A percentile compares a stretch with the other conserved stretches of the same genome.
Evolutionary conservation across 2,888 invertebrate species (phyloP).

Genomic region (Hanleya hanleyi): DNA sequence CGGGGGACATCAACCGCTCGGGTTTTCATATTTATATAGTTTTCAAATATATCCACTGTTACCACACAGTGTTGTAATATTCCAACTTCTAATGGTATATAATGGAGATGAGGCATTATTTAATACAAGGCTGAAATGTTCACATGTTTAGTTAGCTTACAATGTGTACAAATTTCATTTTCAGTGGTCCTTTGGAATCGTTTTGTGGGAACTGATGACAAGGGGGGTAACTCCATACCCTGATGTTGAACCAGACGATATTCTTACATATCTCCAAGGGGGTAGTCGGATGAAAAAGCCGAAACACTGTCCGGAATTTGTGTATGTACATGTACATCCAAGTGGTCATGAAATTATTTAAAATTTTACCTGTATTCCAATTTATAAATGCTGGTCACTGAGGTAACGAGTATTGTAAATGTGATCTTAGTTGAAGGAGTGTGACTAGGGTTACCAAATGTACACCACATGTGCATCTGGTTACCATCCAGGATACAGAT

Average conservation of each 20-base stretch:
- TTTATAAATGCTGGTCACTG: neutral
- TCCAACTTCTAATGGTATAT: too few relatives aligned
- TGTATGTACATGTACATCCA: constrained; percentile 56
- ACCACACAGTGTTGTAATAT: too few relatives aligned
- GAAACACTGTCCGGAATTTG: constrained; percentile 73
- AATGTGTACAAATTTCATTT: too few relatives aligned
- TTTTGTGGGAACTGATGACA: constrained; percentile 75
- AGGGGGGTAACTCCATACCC: constrained; percentile 74
- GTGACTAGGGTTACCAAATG: too few relatives aligned
- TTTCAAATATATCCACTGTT: too few relatives aligned
- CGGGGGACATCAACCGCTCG: too few relatives aligned
- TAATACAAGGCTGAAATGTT: neutral
- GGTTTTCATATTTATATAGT: too few relatives aligned
- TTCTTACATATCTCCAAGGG: constrained; percentile 70
- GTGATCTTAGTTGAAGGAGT: too few relatives aligned
- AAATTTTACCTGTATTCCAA: neutral
- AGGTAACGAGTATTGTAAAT: neutral
- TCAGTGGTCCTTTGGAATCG: constrained; percentile 75
- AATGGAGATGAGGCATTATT: too few relatives aligned
- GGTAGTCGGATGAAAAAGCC: constrained; percentile 74
- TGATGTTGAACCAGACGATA: constrained; percentile 72
- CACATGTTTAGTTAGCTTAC: neutral
- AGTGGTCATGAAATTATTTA: neutral
- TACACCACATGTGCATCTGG: too few relatives aligned
- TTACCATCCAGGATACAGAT: too few relatives aligned